phyloP scores from a whole-genome alignment of 2,113 vertebrate genomes.

The Macrotis lagotis region DNA sequence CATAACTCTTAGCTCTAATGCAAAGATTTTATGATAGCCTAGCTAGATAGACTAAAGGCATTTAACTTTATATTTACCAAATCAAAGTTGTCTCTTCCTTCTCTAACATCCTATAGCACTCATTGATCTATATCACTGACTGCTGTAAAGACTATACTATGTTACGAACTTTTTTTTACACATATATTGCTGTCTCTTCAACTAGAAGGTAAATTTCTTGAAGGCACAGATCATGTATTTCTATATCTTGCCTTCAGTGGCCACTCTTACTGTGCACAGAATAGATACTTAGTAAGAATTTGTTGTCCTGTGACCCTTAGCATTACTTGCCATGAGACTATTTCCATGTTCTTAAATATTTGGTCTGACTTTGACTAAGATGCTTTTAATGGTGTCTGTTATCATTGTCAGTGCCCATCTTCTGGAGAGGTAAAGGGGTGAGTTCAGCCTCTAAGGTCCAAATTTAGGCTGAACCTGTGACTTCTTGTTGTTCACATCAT shows the following conservation, averaged over 20 bases:
- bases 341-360: neutral
- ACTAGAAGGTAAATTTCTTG: rapidly evolving
- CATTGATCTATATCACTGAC: neutral
- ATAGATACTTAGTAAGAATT: neutral
- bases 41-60: neutral
- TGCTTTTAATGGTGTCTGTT: neutral
- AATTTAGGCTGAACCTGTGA: neutral
- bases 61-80: neutral
- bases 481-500: neutral
- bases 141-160: neutral
- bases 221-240: neutral
- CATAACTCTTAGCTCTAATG: neutral
- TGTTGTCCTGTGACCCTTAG: neutral
- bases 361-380: neutral
- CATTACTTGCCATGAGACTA: neutral
- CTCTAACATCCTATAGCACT: neutral
- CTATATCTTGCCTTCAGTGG: rapidly evolving
- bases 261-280: rapidly evolving
- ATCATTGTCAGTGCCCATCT: neutral
- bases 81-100: neutral
- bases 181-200: neutral
- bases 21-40: neutral
- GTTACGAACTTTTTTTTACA: neutral
- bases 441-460: neutral
- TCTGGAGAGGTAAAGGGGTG: neutral